Evolutionary conservation across 1,140 invertebrate genomes (phyloP), one percentile per base, ranked within the genome.

Genomic region (Rhopalosiphum padi): DNA sequence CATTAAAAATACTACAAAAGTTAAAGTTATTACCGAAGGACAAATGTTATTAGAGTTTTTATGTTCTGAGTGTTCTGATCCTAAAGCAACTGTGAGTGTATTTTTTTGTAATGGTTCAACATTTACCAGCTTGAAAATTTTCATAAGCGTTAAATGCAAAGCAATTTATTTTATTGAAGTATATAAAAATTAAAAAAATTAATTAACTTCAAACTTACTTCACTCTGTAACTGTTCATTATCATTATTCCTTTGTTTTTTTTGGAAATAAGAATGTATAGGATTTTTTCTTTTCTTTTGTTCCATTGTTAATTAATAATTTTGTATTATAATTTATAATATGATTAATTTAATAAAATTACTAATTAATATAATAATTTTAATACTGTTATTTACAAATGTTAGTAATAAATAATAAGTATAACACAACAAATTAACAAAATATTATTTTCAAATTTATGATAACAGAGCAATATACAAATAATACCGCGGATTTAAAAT

Each of bases 91-190:
- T 86, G 23, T 46, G 41, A 41, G 85, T 86, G 37, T 22, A 86
- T 86, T 86, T 8, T 86, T 86, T 86, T 86, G 46, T 86, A 46
- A 86, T 86, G 85, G 85, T 86, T 86, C 41, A 86, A 86, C 41
- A 43, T 86, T 46, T 86, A 86, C 85, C 85, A 43, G 18, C 37
- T 86, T 46, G 41, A 86, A 37, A 86, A 46, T 37, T 86, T 6
- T 86, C 85, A 86, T 30, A 86, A 86, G 85, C 7, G 41, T 86
- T 86, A 25, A 25, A 86, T 86, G 8, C 21, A 86, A 46, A 86
- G n/a, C 68, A 77, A 77, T 77, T 77, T 77, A 35, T 77, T 77
- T 77, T 77, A 77, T 21, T 77, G 0, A 43, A 86, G 43, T 43
- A 86, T 23, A 43, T 11, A 86, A 86, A 86, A 86, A 25, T 86